A percentile compares a stretch with the other conserved stretches of the same genome.
Evolutionary conservation across 2,797 vertebrate species (phyloP).

Genomic region (Catharus ustulatus): DNA sequence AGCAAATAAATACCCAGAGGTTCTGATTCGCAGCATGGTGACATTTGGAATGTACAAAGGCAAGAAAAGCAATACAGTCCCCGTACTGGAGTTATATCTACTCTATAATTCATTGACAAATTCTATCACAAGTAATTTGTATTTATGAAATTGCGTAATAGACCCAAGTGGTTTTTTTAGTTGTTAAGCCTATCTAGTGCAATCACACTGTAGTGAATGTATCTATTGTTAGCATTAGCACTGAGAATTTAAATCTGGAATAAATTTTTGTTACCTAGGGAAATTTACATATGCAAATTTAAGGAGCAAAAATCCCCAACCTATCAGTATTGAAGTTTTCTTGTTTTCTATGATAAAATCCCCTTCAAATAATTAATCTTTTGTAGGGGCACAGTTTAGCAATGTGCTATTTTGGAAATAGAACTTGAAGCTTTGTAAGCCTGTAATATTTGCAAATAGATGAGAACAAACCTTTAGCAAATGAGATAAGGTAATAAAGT

Average conservation of each 20-base stretch:
- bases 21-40: neutral
- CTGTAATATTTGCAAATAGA: conserved; percentile 40
- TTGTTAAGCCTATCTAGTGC: neutral
- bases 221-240: conserved; percentile 22
- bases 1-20: neutral
- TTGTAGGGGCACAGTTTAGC: neutral
- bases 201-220: neutral
- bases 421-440: neutral
- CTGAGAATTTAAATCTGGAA: conserved; percentile 7
- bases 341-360: neutral
- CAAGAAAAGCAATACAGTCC: neutral
- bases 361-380: conserved; percentile 27
- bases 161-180: neutral
- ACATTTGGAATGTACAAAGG: neutral
- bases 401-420: conserved; percentile 12
- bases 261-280: conserved; percentile 34
- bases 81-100: neutral
- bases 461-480: conserved; percentile 7
- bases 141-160: neutral
- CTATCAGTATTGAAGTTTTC: neutral
- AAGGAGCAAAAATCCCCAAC: neutral
- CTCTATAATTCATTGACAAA: neutral
- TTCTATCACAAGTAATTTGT: neutral
- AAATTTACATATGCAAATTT: conserved; percentile 47
- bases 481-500: conserved; percentile 35